phyloP scores from a whole-genome alignment of 2,113 vertebrate genomes.

The Phrynocephalus versicolor region DNA sequence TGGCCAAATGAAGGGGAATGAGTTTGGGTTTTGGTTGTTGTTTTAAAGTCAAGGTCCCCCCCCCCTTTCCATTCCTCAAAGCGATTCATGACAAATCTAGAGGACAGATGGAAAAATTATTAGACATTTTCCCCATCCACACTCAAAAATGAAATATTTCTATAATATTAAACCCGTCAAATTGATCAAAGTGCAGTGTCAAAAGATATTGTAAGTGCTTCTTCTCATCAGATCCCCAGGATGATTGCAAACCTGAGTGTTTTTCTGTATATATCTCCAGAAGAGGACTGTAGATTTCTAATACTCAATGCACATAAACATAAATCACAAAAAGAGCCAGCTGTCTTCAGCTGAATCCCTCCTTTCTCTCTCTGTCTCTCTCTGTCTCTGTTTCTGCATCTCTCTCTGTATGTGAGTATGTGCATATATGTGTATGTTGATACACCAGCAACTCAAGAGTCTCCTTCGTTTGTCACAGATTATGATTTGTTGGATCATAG shows the following conservation, averaged over 20 bases:
- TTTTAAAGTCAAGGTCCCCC: conserved; percentile 51
- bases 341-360: conserved; percentile 42
- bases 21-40: conserved; percentile 31
- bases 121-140: conserved; percentile 65
- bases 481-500: too few species aligned
- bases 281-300: conserved; percentile 33
- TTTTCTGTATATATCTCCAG: conserved; percentile 53
- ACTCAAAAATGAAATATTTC: conserved; percentile 79
- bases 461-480: background rate
- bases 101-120: conserved; percentile 70
- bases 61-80: conserved; percentile 20
- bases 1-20: conserved; percentile 61
- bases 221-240: conserved; percentile 65
- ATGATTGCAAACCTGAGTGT: conserved; percentile 45
- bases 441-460: background rate
- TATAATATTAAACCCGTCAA: conserved; percentile 78
- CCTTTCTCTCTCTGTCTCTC: too few species aligned
- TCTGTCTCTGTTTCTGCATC: too few species aligned
- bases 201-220: conserved; percentile 68
- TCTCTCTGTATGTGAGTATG: too few species aligned
- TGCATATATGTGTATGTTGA: too few species aligned
- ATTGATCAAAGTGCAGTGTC: conserved; percentile 75
- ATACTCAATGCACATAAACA: background rate
- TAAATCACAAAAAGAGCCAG: conserved; percentile 44
- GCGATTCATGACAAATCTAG: conserved; percentile 65